phyloP scores from a whole-genome alignment of 2,113 vertebrate species.

The Lethenteron reissneri region DNA sequence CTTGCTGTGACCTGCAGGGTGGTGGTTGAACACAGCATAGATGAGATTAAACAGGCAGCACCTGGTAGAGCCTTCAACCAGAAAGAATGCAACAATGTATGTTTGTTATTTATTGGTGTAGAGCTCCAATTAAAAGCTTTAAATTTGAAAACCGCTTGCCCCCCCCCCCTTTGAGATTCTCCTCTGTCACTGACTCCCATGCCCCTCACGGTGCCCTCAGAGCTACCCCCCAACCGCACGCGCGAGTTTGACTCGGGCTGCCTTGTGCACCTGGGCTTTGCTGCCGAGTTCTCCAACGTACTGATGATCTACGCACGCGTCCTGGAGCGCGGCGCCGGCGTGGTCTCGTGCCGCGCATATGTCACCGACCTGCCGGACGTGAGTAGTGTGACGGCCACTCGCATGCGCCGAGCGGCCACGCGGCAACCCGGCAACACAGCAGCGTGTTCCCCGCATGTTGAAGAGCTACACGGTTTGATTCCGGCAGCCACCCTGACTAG shows the following conservation, averaged over 20 bases:
- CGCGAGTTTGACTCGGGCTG: constrained; percentile 39
- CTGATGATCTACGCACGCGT: constrained; percentile 53
- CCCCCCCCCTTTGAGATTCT: no score
- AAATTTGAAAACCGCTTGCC: no score
- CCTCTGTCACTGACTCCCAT: no score
- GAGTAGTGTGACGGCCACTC: neutral
- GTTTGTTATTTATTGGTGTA: no score
- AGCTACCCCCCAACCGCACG: constrained; percentile 28
- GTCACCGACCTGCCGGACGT: constrained; percentile 41
- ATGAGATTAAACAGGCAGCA: no score
- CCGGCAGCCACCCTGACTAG: neutral
- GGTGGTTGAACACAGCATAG: no score
- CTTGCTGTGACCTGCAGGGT: no score
- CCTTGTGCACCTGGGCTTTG: constrained; percentile 43
- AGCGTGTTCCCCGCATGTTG: constrained; percentile 4
- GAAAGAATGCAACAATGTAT: no score
- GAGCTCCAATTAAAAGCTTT: no score
- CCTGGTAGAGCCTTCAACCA: no score
- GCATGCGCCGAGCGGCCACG: neutral
- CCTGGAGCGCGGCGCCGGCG: constrained; percentile 24
- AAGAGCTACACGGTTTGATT: no score
- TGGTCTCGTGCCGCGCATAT: constrained; percentile 29
- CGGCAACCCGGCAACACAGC: neutral
- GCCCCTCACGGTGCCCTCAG: constrained; percentile 16
- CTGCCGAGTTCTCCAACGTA: constrained; percentile 57